Conservation (phyloP, 2,113 vertebrate species). For the Balaeniceps rex region DNA sequence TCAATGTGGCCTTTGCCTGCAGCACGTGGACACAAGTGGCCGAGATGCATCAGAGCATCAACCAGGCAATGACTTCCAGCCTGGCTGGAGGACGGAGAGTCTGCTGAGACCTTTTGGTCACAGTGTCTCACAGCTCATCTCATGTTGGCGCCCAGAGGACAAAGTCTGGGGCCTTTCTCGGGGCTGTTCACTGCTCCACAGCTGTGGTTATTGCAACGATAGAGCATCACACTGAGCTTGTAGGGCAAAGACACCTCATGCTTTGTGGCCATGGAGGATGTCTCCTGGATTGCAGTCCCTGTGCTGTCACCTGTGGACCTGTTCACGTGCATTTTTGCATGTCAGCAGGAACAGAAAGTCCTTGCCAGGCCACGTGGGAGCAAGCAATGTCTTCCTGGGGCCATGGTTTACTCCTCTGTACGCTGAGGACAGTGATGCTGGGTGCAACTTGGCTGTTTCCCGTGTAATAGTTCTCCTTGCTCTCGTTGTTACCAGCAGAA, state of each 20-base stretch:
- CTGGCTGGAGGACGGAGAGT: not conserved
- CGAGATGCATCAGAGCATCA: not conserved
- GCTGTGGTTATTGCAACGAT: not conserved
- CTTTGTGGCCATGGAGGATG: not conserved
- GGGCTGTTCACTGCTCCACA: accelerated
- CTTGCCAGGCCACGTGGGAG: not conserved
- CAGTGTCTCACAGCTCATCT: not conserved
- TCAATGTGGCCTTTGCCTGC: not conserved
- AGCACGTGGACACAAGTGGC: not conserved
- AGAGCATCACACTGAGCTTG: not conserved
- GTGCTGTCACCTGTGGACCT: not conserved
- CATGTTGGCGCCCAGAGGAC: not conserved
- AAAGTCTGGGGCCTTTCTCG: not conserved
- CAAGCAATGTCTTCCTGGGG: not conserved
- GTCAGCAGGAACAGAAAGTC: not conserved
- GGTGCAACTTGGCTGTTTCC: not conserved
- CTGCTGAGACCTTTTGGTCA: not conserved
- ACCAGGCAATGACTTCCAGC: not conserved
- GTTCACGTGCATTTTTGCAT: not conserved
- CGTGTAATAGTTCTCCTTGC: not conserved
- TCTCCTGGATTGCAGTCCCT: not conserved
- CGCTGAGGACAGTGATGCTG: accelerated
- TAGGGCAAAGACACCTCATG: not conserved
- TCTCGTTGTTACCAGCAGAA: not conserved
- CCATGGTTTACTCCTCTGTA: not conserved